Conservation (phyloP, 2,888 invertebrate species). For the Cephus sareptanus region DNA sequence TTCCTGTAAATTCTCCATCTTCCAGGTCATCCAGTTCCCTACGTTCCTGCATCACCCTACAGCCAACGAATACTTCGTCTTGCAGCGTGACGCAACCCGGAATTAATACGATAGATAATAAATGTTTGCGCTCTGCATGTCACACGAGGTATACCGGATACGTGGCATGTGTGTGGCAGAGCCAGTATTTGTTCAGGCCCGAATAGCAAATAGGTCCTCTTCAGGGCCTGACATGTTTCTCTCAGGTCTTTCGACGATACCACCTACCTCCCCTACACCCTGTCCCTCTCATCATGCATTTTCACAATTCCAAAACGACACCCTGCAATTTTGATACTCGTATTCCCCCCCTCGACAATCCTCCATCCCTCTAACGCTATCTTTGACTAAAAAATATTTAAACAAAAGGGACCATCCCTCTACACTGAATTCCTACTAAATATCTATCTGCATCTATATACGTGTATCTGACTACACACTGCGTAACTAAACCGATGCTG, state of each 20-base stretch:
- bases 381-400: background rate
- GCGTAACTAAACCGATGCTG: slow-evolving; percentile 2
- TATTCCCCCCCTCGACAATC: background rate
- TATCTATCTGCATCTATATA: background rate
- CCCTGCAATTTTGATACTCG: background rate
- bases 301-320: background rate
- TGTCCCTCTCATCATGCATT: background rate
- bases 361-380: background rate
- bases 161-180: slow-evolving; percentile 46
- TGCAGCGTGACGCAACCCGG: background rate
- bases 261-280: background rate
- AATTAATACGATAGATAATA: slow-evolving; percentile 49
- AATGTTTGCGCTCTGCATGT: slow-evolving; percentile 46
- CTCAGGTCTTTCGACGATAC: background rate
- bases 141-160: slow-evolving; percentile 31
- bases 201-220: slow-evolving; percentile 42
- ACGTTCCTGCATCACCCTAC: background rate
- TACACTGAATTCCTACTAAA: background rate
- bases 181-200: slow-evolving; percentile 56
- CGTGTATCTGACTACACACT: background rate
- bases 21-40: background rate
- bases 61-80: background rate
- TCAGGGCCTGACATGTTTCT: slow-evolving; percentile 3
- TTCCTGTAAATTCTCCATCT: background rate
- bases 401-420: background rate